phyloP scores from a whole-genome alignment of 1,140 invertebrate species.

The Pantala flavescens region DNA sequence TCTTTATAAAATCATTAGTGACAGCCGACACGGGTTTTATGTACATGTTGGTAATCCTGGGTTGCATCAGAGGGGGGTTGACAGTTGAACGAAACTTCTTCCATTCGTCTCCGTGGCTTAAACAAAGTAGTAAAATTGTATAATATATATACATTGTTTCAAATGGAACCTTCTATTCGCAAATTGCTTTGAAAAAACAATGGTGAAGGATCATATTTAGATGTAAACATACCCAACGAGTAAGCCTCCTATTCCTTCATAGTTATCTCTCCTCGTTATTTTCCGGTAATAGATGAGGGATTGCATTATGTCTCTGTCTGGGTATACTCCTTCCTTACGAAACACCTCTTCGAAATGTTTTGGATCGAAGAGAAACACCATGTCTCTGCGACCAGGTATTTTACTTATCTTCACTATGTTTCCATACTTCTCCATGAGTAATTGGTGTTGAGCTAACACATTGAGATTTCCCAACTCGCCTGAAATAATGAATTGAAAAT shows the following conservation, averaged over 20 bases:
- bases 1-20: conserved; percentile 28
- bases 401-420: too few relatives aligned
- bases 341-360: conserved; percentile 21
- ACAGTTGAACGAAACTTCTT: conserved; percentile 29
- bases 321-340: neutral
- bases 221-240: neutral
- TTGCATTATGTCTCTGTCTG: neutral
- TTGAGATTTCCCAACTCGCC: too few relatives aligned
- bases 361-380: conserved; percentile 29
- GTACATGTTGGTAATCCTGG: conserved; percentile 29
- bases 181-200: too few relatives aligned
- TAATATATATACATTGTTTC: too few relatives aligned
- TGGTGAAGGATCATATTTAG: neutral
- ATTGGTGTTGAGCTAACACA: too few relatives aligned
- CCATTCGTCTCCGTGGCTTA: conserved; percentile 34
- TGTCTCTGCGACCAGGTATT: conserved; percentile 22
- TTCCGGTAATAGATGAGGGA: conserved; percentile 5
- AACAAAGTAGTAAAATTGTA: too few relatives aligned
- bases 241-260: neutral
- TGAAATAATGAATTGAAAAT: too few relatives aligned
- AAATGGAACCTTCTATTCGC: too few relatives aligned
- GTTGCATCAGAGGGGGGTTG: conserved; percentile 32
- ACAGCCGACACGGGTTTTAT: conserved; percentile 29
- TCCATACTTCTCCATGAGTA: too few relatives aligned
- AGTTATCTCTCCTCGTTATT: neutral